Conservation (phyloP, 2,797 vertebrate species). For the Eupleurogrammus muticus region DNA sequence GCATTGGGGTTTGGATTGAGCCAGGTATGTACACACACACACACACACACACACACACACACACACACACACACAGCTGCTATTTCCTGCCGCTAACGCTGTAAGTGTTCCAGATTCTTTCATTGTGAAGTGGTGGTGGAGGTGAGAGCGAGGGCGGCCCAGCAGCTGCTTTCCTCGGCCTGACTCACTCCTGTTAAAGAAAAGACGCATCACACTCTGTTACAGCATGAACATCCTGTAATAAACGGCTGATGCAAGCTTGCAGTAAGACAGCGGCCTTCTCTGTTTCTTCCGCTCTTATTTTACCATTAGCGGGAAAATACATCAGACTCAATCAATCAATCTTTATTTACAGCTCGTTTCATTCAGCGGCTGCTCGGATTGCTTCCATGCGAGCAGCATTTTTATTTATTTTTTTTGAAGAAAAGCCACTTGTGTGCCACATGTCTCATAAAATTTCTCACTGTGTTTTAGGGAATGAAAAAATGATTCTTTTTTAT, state of each 20-base stretch:
- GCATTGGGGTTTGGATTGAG: slow-evolving; percentile 73
- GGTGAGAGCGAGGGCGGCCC: slow-evolving; percentile 71
- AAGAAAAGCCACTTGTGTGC: slow-evolving; percentile 33
- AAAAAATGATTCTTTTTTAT: slow-evolving; percentile 40
- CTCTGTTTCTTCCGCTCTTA: slow-evolving; percentile 26
- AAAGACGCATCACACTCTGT: slow-evolving; percentile 48
- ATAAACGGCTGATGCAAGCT: slow-evolving; percentile 77
- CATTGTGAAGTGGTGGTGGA: slow-evolving; percentile 66
- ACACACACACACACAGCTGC: slow-evolving; percentile 53
- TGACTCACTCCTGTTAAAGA: slow-evolving; percentile 79
- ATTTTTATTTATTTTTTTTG: slow-evolving; percentile 11
- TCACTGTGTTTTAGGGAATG: slow-evolving; percentile 13
- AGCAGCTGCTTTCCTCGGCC: slow-evolving; percentile 82
- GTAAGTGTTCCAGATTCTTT: slow-evolving; percentile 77
- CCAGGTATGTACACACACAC: slow-evolving; percentile 59
- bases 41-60: slow-evolving; percentile 30
- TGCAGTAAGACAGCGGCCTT: slow-evolving; percentile 63
- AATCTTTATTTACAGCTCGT: neutral
- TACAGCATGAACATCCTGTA: slow-evolving; percentile 46
- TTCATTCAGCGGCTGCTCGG: slow-evolving; percentile 22
- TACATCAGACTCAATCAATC: slow-evolving; percentile 21
- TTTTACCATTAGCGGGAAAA: slow-evolving; percentile 44
- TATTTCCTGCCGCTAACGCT: slow-evolving; percentile 75
- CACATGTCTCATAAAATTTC: slow-evolving; percentile 37
- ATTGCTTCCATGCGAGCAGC: slow-evolving; percentile 15